Evolutionary conservation across 2,888 invertebrate genomes (phyloP).

Genomic region (Apotomis turbidana): DNA sequence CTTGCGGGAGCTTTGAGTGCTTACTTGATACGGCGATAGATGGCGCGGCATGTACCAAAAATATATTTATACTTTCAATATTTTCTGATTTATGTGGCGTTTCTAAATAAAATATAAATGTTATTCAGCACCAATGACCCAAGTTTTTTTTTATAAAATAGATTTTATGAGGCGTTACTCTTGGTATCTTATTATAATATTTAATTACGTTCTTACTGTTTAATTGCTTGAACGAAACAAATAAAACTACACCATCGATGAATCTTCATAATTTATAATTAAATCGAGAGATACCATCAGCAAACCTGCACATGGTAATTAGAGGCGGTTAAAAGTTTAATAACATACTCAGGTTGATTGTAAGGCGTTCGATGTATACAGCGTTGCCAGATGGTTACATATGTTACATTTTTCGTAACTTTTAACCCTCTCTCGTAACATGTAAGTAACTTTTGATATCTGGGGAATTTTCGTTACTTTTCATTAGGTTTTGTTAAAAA

Average conservation of each 20-base stretch:
- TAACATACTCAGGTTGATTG: constrained; percentile 35
- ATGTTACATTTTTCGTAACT: no score
- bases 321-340: constrained; percentile 39
- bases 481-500: no score
- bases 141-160: neutral
- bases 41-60: constrained; percentile 14
- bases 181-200: neutral
- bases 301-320: constrained; percentile 34
- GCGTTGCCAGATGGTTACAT: no score
- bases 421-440: no score
- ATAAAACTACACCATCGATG: constrained; percentile 19
- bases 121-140: neutral
- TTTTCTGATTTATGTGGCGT: neutral
- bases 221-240: constrained; percentile 15
- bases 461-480: no score
- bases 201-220: constrained; percentile 25
- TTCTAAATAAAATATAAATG: neutral
- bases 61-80: neutral
- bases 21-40: constrained; percentile 3
- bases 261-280: constrained; percentile 32
- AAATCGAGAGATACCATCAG: constrained; percentile 31
- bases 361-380: constrained; percentile 52
- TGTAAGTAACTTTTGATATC: no score
- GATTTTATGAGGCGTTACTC: constrained; percentile 1
- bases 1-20: neutral